phyloP scores from a whole-genome alignment of 2,797 vertebrate species.

The Podarcis lilfordi region DNA sequence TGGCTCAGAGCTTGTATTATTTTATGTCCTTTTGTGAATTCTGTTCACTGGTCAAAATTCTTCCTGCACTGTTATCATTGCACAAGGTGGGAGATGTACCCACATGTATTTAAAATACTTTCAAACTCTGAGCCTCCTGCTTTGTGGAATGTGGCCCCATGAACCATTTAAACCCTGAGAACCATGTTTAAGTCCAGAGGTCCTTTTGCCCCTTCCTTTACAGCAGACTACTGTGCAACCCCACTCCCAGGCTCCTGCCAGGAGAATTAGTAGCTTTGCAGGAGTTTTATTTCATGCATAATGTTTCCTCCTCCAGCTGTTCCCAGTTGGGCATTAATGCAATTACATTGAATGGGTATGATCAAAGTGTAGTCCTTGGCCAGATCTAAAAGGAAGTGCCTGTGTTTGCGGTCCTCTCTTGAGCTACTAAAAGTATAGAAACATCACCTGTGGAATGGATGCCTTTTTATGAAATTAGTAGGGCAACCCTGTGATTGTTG shows the following conservation, averaged over 20 bases:
- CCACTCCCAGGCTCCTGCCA: neutral
- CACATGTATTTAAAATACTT: neutral
- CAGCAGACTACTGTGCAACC: neutral
- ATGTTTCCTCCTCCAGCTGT: neutral
- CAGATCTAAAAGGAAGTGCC: neutral
- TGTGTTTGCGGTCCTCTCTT: neutral
- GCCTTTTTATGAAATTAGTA: neutral
- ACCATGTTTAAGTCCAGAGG: too few relatives aligned
- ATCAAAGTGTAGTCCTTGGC: neutral
- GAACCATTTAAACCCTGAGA: neutral
- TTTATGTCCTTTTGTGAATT: neutral
- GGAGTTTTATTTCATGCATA: neutral
- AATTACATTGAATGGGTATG: neutral
- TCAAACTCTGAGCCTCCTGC: neutral
- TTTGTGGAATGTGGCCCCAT: neutral
- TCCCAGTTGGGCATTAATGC: neutral
- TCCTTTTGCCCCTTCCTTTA: neutral
- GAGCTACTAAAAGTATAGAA: neutral
- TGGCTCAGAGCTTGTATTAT: neutral
- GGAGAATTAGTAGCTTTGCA: neutral
- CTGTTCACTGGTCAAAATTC: neutral
- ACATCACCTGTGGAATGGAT: constrained; percentile 10
- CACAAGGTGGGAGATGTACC: neutral
- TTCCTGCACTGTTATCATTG: neutral
- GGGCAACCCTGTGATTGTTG: too few relatives aligned